Percentiles rank a stretch among this genome's conserved stretches.
Evolutionary conservation across 2,113 vertebrate genomes (phyloP).

Genomic region (Poeciliopsis retropinna): DNA sequence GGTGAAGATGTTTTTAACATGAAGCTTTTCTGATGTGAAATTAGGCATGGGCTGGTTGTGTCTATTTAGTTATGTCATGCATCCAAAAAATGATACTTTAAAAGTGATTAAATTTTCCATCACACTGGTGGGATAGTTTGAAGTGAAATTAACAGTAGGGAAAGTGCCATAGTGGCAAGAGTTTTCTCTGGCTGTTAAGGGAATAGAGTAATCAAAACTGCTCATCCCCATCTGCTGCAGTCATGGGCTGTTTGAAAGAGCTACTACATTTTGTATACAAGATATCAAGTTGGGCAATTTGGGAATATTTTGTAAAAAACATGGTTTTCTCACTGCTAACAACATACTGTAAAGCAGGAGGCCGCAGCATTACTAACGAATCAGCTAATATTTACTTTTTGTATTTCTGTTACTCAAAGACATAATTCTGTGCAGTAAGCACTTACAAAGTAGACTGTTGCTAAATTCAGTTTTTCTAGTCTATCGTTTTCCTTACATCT

Average conservation of each 20-base stretch:
- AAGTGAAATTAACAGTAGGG: too few relatives aligned
- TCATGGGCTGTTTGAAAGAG: neutral
- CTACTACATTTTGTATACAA: too few relatives aligned
- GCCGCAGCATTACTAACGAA: neutral
- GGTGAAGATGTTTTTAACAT: constrained; percentile 43
- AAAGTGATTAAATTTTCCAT: neutral
- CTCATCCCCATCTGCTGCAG: too few relatives aligned
- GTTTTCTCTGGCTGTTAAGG: neutral
- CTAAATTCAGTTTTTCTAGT: neutral
- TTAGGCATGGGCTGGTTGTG: neutral
- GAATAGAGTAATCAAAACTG: neutral
- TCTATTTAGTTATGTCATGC: neutral
- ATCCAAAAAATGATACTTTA: neutral
- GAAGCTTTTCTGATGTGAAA: constrained; percentile 34
- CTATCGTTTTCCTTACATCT: neutral
- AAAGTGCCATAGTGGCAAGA: too few relatives aligned
- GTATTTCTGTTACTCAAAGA: neutral
- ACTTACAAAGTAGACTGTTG: neutral
- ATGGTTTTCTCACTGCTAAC: neutral
- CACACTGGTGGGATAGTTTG: neutral
- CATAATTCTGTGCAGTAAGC: neutral
- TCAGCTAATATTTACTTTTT: neutral
- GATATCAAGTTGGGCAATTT: neutral
- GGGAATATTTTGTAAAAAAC: neutral
- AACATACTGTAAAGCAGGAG: neutral